phyloP scores from a whole-genome alignment of 37 sponge, comb jelly and placozoan genomes.

The Geodia barretti region DNA sequence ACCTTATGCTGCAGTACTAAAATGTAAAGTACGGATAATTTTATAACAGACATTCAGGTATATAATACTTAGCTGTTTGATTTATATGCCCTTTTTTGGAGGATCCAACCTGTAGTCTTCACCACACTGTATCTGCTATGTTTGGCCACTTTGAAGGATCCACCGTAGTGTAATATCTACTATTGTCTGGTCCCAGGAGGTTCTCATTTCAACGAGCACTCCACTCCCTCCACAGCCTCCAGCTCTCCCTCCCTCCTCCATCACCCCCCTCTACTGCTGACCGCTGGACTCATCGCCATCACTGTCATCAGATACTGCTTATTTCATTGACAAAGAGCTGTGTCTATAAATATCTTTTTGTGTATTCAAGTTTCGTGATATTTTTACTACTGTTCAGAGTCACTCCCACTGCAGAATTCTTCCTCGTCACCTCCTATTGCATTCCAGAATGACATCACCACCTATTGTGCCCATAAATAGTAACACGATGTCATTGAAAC shows the following conservation, averaged over 20 bases:
- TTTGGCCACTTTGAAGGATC: too few species aligned
- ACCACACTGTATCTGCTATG: background rate
- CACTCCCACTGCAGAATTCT: constrained; percentile 20
- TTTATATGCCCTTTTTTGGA: too few species aligned
- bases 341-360: too few species aligned
- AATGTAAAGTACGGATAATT: too few species aligned
- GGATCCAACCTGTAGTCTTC: too few species aligned
- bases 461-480: constrained; percentile 47
- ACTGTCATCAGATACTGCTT: too few species aligned
- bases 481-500: too few species aligned
- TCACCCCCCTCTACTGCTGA: background rate
- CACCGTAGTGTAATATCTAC: too few species aligned
- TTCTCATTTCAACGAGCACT: background rate
- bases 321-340: too few species aligned
- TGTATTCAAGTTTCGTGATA: background rate
- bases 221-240: background rate
- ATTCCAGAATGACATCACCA: constrained; percentile 83
- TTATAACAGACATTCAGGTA: too few species aligned
- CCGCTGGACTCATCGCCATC: background rate
- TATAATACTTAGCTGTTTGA: too few species aligned
- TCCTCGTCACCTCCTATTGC: constrained; percentile 79
- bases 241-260: background rate
- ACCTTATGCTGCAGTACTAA: background rate
- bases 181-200: background rate
- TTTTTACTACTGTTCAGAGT: background rate